A percentile compares a stretch with the other conserved stretches of the same genome.
Evolutionary conservation across 2,888 invertebrate genomes (phyloP).

Genomic region (Eupithecia vulgata): DNA sequence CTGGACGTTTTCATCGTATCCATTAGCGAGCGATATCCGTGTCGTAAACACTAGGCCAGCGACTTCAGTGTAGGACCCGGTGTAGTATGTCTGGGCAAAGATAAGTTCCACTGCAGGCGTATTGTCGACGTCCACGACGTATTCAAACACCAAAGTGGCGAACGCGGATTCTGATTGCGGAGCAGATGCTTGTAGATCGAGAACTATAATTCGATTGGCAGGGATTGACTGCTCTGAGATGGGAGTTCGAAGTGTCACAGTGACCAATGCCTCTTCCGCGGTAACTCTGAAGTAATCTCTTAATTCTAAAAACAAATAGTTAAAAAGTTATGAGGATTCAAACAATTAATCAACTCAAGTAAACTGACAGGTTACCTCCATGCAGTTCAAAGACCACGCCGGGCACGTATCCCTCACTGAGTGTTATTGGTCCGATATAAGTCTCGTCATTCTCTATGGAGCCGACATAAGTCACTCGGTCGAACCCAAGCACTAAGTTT

Average conservation of each 20-base stretch:
- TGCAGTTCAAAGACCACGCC: constrained; percentile 48
- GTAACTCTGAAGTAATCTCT: constrained; percentile 44
- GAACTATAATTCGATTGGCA: constrained; percentile 45
- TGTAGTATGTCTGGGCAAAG: constrained; percentile 32
- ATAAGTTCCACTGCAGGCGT: constrained; percentile 14
- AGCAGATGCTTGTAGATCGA: constrained; percentile 51
- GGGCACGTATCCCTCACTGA: constrained; percentile 49
- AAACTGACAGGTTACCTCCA: constrained; percentile 48
- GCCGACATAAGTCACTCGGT: constrained; percentile 50
- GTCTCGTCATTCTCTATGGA: constrained; percentile 42
- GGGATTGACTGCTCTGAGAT: constrained; percentile 40
- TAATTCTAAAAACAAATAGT: constrained; percentile 45
- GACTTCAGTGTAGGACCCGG: constrained; percentile 22
- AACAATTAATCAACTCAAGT: neutral
- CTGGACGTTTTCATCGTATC: constrained; percentile 37
- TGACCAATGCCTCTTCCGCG: constrained; percentile 38
- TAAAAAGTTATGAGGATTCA: neutral
- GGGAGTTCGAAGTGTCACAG: constrained; percentile 39
- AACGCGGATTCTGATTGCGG: constrained; percentile 46
- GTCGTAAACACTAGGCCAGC: constrained; percentile 24
- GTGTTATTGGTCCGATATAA: constrained; percentile 47
- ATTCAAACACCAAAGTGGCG: constrained; percentile 49
- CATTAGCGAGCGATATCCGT: constrained; percentile 34
- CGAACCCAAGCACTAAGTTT: constrained; percentile 47
- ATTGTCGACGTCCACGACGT: constrained; percentile 24